phyloP scores from a whole-genome alignment of 2,797 vertebrate genomes.

The Acrossocheilus wenchowensis region DNA sequence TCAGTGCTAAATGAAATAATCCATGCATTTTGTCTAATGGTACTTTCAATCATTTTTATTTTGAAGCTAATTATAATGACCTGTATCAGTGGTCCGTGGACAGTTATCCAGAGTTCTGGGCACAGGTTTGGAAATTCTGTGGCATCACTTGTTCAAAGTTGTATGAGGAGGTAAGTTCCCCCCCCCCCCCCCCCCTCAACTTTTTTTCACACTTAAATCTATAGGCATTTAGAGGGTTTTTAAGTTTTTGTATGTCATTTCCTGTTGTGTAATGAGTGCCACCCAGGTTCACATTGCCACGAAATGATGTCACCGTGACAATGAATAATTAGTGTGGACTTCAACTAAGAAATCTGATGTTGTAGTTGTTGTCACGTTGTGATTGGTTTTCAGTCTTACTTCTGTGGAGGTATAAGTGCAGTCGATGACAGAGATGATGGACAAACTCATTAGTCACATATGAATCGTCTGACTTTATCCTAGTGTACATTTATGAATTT shows the following conservation, averaged over 20 bases:
- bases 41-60: neutral
- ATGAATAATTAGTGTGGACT: neutral
- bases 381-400: neutral
- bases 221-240: neutral
- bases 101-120: constrained; percentile 91
- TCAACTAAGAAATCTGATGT: neutral
- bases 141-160: constrained; percentile 83
- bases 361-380: neutral
- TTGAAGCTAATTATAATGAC: constrained; percentile 87
- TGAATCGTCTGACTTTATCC: neutral
- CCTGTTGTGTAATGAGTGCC: neutral
- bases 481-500: constrained; percentile 30
- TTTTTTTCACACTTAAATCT: too few relatives aligned
- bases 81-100: constrained; percentile 94
- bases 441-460: constrained; percentile 8
- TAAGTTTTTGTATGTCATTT: neutral
- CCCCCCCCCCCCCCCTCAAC: too few relatives aligned
- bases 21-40: neutral
- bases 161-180: constrained; percentile 85
- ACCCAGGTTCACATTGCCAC: neutral
- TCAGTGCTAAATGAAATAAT: neutral
- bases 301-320: neutral
- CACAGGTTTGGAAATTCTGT: constrained; percentile 91
- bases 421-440: neutral
- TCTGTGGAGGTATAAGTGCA: constrained; percentile 12